phyloP scores from a whole-genome alignment of 2,113 vertebrate species.

The Brachypteracias leptosomus region DNA sequence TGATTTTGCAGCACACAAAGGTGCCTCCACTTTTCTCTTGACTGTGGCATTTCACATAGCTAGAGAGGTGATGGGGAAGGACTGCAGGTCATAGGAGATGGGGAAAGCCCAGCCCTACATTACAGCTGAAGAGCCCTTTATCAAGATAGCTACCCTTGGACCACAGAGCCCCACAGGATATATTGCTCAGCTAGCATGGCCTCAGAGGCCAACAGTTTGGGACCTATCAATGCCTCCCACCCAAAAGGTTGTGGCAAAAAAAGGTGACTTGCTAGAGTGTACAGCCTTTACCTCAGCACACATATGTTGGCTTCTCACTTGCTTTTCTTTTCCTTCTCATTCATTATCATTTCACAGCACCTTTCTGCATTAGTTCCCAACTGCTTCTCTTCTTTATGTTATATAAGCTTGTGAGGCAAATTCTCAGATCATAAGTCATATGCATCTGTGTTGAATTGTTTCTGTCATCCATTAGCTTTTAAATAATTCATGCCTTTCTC shows the following conservation, averaged over 20 bases:
- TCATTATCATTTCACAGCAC: neutral
- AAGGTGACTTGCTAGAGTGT: neutral
- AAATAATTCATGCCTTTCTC: slow-evolving; percentile 13
- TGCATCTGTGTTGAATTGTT: neutral
- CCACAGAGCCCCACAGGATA: neutral
- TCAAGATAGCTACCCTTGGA: neutral
- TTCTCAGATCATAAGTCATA: slow-evolving; percentile 16
- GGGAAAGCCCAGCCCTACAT: neutral
- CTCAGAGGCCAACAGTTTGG: neutral
- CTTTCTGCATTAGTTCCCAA: neutral
- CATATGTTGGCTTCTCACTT: neutral
- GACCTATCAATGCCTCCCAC: neutral
- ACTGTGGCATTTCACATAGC: neutral
- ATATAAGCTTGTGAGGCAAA: neutral
- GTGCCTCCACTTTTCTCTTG: neutral
- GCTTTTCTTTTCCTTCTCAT: neutral
- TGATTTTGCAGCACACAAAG: neutral
- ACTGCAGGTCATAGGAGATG: neutral
- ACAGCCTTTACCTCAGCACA: neutral
- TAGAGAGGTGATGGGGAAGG: neutral
- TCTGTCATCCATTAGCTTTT: neutral
- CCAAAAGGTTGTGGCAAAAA: neutral
- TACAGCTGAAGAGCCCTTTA: neutral
- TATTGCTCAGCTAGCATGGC: neutral
- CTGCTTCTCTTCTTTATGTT: neutral